Conservation (phyloP, 2,888 invertebrate genomes). For the Lycia hirtaria region DNA sequence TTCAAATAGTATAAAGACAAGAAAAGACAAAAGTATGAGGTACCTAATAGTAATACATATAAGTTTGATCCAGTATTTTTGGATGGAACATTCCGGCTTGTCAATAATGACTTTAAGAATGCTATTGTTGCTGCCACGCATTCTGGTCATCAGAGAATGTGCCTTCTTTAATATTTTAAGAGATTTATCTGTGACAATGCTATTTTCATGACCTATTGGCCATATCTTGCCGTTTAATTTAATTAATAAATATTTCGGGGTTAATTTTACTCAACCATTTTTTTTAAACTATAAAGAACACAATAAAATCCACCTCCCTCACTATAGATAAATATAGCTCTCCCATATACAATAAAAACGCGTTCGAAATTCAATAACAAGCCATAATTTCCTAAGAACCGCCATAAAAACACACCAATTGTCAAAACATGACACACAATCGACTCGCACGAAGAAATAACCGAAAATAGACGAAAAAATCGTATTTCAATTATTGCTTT, state of each 20-base stretch:
- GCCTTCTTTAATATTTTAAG: no score
- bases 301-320: background rate
- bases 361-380: conserved; percentile 31
- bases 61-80: no score
- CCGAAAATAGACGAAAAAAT: conserved; percentile 58
- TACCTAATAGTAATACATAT: no score
- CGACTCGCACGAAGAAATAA: conserved; percentile 69
- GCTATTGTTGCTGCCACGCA: no score
- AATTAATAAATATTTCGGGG: no score
- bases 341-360: conserved; percentile 16
- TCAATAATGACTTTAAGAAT: no score
- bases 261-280: no score
- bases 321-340: background rate
- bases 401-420: conserved; percentile 43
- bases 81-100: no score
- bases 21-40: no score
- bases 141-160: no score
- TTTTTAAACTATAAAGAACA: background rate
- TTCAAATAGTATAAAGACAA: no score
- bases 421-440: conserved; percentile 58
- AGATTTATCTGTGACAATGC: background rate
- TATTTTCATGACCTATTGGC: background rate
- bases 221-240: no score
- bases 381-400: conserved; percentile 21
- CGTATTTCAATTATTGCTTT: conserved; percentile 75